Base-by-base conservation (phyloP, 2,113 vertebrate genomes). In the Engraulis encrasicolus region DNA sequence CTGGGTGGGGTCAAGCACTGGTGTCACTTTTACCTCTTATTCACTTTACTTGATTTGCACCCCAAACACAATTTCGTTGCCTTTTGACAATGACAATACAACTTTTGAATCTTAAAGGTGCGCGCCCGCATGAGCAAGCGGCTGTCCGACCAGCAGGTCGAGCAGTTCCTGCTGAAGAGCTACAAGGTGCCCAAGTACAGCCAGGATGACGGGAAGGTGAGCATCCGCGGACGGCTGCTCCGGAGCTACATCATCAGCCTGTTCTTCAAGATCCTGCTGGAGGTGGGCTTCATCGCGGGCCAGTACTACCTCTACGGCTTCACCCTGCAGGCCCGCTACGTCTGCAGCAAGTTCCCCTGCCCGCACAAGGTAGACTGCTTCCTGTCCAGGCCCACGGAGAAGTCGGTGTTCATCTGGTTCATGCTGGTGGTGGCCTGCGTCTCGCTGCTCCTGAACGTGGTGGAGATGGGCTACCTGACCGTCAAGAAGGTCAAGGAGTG, bases 341-440 rank as follows among this genome's bases (percentile, higher is more conserved):
- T 95, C 79, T 99, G 98, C 86, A 87, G 87, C 85, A 93, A 93
- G 71, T 95, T 91, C 50, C 98, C 98, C 37, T 99, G 98, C 90
- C 98, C 97, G 0, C 97, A 99, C 92, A 94, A 94, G 12, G 98
- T 99, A 89, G 98, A 99, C 94, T 99, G 98, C 90, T 99, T 98
- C 92, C 95, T 99, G 89, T 99, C 98, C 0, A 92, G 98, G 82
- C 98, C 98, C 36, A 99, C 98, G 0, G 98, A 99, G 93, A 99
- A 99, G 89, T 98, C 96, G 0, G 89, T 99, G 83, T 97, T 99
- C 93, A 98, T 99, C 90, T 94, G 98, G 93, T 99, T 99, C 92
- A 99, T 99, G 98, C 90, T 99, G 92, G 96, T 95, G 7, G 95
- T 98, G 52, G 97, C 98, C n/a, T 92, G 95, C 0, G 87, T 98